Evolutionary conservation across 2,888 invertebrate genomes (phyloP).

Genomic region (Germaria angustata): DNA sequence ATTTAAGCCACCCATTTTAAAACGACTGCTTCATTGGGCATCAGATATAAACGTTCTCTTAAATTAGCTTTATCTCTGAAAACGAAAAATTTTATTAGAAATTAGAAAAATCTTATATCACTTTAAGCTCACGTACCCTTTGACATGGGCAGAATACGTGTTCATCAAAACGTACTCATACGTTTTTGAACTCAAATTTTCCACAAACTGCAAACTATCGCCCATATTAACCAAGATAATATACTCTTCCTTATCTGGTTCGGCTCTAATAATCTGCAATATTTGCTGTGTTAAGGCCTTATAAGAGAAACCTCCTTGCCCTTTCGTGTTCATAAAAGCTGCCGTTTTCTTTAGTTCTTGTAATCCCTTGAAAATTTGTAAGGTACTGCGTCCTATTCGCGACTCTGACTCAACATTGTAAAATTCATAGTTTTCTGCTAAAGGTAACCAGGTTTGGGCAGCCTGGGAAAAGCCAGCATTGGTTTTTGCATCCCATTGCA

Average conservation of each 20-base stretch:
- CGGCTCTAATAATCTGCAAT: constrained; percentile 75
- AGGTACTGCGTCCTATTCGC: constrained; percentile 81
- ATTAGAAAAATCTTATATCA: background rate
- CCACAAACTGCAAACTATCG: constrained; percentile 70
- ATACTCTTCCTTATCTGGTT: constrained; percentile 72
- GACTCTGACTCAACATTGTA: constrained; percentile 83
- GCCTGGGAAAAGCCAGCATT: constrained; percentile 85
- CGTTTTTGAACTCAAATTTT: constrained; percentile 68
- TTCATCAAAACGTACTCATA: constrained; percentile 74
- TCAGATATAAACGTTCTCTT: constrained; percentile 69
- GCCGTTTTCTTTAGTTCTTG: constrained; percentile 80
- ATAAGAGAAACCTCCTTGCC: constrained; percentile 72
- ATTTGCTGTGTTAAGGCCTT: constrained; percentile 74
- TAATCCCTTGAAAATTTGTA: constrained; percentile 82
- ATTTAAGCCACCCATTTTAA: constrained; percentile 71
- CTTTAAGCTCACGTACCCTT: constrained; percentile 70
- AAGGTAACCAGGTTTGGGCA: constrained; percentile 84
- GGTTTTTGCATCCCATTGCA: constrained; percentile 82
- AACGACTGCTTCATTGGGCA: constrained; percentile 75
- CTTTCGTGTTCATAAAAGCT: constrained; percentile 75
- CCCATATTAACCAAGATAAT: constrained; percentile 75
- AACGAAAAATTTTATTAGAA: background rate
- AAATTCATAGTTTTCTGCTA: constrained; percentile 83
- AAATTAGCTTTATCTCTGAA: constrained; percentile 72
- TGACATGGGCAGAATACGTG: constrained; percentile 70